Evolutionary conservation across 2,797 vertebrate genomes (phyloP).

Genomic region (Ibycter americanus): DNA sequence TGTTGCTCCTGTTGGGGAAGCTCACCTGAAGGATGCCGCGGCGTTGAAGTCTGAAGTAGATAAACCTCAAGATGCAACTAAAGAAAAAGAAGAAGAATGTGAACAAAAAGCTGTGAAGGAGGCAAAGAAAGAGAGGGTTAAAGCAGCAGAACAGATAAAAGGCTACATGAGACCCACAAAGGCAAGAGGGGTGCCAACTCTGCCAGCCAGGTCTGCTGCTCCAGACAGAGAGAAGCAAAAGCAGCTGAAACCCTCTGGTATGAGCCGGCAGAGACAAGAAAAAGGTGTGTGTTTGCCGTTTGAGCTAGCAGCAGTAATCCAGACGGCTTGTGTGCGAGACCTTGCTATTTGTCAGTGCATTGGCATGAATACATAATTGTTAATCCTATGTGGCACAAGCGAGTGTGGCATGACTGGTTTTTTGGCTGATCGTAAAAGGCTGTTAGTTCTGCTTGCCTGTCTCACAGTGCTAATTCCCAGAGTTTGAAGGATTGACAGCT

Average conservation of each 20-base stretch:
- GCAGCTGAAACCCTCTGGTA: neutral
- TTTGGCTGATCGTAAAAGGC: constrained; percentile 28
- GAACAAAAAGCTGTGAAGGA: neutral
- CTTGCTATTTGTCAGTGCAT: neutral
- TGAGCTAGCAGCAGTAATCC: neutral
- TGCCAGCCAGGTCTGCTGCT: neutral
- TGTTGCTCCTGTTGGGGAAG: neutral
- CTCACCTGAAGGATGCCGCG: fast-evolving
- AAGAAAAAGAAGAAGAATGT: neutral
- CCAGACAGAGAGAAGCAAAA: constrained; percentile 14
- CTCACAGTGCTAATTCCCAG: constrained; percentile 5
- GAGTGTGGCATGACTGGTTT: constrained; percentile 44
- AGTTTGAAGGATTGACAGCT: neutral
- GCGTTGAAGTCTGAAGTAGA: neutral
- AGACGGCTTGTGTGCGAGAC: constrained; percentile 24
- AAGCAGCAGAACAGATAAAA: constrained; percentile 59
- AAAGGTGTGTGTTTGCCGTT: constrained; percentile 68
- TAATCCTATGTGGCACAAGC: constrained; percentile 10
- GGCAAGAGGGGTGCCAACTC: constrained; percentile 55
- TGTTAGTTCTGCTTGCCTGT: constrained; percentile 61
- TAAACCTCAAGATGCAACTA: neutral
- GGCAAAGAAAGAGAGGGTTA: constrained; percentile 30
- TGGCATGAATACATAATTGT: constrained; percentile 45
- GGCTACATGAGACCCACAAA: constrained; percentile 82
- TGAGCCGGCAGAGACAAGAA: constrained; percentile 12